Evolutionary conservation across 2,888 invertebrate species (phyloP).

Genomic region (Napeogenes sylphis): DNA sequence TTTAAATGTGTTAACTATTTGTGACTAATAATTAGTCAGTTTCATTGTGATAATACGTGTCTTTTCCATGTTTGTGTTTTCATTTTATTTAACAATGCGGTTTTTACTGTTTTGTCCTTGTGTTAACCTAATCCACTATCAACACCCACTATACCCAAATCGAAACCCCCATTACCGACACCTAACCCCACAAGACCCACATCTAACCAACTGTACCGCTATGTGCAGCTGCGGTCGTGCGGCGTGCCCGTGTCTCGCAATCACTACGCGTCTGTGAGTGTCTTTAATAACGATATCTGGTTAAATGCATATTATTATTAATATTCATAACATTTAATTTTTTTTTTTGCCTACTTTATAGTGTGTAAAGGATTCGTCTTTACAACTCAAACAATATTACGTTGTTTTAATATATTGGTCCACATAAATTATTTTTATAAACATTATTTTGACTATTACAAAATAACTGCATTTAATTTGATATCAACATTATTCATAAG

Average conservation of each 20-base stretch:
- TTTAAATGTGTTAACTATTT: conserved; percentile 13
- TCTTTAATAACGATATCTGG: background rate
- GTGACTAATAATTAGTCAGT: conserved; percentile 28
- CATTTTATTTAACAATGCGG: background rate
- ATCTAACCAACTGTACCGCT: background rate
- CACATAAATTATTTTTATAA: no score
- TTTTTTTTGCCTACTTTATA: background rate
- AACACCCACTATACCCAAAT: no score
- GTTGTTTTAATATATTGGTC: no score
- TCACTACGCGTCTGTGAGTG: conserved; percentile 58
- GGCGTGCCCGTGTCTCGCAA: conserved; percentile 48
- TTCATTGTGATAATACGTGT: conserved; percentile 23
- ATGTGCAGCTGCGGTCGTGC: conserved; percentile 43
- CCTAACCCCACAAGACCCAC: no score
- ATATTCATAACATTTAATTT: background rate
- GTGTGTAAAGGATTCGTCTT: no score
- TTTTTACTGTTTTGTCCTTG: conserved; percentile 6
- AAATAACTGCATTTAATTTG: no score
- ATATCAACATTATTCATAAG: background rate
- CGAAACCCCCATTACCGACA: no score
- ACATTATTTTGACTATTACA: no score
- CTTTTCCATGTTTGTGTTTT: conserved; percentile 20
- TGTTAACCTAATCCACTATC: background rate
- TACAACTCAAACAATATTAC: no score
- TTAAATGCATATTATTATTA: background rate